A percentile compares a stretch with the other conserved stretches of the same genome.
Evolutionary conservation across 2,888 invertebrate genomes (phyloP).

Genomic region (Drosophila koepferae): DNA sequence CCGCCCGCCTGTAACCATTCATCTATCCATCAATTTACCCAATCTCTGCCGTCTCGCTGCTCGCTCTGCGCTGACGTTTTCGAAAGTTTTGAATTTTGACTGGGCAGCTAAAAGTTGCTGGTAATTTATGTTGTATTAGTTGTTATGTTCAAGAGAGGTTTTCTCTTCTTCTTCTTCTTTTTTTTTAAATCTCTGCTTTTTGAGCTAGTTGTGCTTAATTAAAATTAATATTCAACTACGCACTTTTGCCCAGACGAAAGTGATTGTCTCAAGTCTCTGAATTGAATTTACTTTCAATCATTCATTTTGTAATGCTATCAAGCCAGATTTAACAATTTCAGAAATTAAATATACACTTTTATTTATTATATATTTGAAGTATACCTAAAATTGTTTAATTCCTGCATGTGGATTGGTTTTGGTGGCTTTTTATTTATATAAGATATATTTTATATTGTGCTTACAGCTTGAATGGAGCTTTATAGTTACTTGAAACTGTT

Average conservation of each 20-base stretch:
- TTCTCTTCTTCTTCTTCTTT: too few relatives aligned
- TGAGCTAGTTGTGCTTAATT: constrained; percentile 17
- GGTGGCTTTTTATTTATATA: too few relatives aligned
- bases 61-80: constrained; percentile 30
- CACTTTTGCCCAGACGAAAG: neutral
- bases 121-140: constrained; percentile 21
- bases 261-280: neutral
- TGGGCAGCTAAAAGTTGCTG: constrained; percentile 28
- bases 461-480: too few relatives aligned
- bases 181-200: neutral
- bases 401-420: too few relatives aligned
- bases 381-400: too few relatives aligned
- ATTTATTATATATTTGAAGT: too few relatives aligned
- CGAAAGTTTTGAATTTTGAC: constrained; percentile 47
- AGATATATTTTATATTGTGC: too few relatives aligned
- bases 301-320: neutral
- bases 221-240: constrained; percentile 30
- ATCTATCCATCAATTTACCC: constrained; percentile 29
- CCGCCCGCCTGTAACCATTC: constrained; percentile 12
- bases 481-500: too few relatives aligned
- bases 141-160: neutral
- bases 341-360: too few relatives aligned
- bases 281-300: neutral
- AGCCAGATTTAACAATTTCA: neutral
- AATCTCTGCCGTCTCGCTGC: constrained; percentile 40